Base-by-base conservation (phyloP, 2,113 vertebrate genomes). In the Antennarius striatus region DNA sequence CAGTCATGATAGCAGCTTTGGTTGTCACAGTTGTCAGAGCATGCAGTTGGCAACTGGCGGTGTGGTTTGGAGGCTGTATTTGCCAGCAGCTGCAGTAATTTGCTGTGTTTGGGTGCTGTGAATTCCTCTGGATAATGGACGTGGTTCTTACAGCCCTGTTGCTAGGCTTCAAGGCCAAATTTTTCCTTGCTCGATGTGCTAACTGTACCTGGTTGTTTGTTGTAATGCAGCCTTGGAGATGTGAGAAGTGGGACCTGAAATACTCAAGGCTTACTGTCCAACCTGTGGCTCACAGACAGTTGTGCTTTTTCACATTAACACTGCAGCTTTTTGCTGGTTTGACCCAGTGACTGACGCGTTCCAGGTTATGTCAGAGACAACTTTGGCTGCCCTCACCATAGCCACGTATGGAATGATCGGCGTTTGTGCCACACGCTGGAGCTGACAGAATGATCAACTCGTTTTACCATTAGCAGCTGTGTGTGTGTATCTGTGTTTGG, bases 21-120 rank as follows among this genome's bases (percentile, higher is more conserved):
- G 56, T 66, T 61, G 75, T 85, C 77, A 67, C 88, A 89, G 89
- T 91, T 91, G 89, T 88, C 80, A 30, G 70, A 42, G 62, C 58
- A 12, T 28, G 73, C 87, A 84, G 84, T 87, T 82, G 89, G 81
- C 84, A 75, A 58, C 71, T 83, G 88, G 66, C 12, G 47, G 72
- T 2, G 50, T 12, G 43, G 79, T 82, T 81, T 81, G 47, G 58
- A 78, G 75, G 48, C 75, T 40, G 67, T 59, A 47, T 85, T 70
- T 73, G 62, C 86, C 78, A 79, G 80, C 86, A 89, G 89, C 88
- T 91, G 86, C 83, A 82, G 78, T 89, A 73, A 88, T 90, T 84
- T 86, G 71, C 78, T 73, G 76, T 68, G 80, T 88, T 88, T 74
- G 81, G 79, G 72, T 63, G 28, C 71, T 84, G 75, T 56, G 79